These are phyloP conservation scores for Drosophila testacea DNA, from an alignment of 2,888 invertebrate genomes.

Conservation along the genomic window DNA sequence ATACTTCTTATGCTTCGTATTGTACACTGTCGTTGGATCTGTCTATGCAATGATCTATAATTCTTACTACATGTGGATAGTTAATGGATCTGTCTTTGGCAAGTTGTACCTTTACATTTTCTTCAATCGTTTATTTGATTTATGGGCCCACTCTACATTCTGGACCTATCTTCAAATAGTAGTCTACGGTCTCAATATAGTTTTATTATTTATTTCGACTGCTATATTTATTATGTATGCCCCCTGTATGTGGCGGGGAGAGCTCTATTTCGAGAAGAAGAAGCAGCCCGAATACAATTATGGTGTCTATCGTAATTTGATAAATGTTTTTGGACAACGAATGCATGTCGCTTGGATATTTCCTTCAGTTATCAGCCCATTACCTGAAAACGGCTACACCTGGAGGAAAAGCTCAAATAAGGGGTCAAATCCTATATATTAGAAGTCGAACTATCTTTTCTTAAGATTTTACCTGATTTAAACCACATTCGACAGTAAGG, in stretches of 20 bases:
- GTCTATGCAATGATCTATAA: conserved; percentile 90
- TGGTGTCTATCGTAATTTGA: conserved; percentile 90
- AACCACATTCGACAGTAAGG: too few species aligned
- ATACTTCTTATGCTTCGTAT: conserved; percentile 92
- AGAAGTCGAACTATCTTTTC: too few species aligned
- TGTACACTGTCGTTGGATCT: conserved; percentile 90
- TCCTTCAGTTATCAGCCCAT: conserved; percentile 88
- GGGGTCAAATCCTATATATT: neutral
- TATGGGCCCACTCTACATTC: neutral
- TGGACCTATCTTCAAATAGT: conserved; percentile 88
- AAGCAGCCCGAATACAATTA: conserved; percentile 87
- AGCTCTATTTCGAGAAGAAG: conserved; percentile 87
- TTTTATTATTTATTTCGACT: conserved; percentile 59
- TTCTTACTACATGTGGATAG: conserved; percentile 87
- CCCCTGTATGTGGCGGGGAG: conserved; percentile 89
- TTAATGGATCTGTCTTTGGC: conserved; percentile 57
- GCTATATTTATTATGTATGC: conserved; percentile 89
- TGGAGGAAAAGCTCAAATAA: neutral
- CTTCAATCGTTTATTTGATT: conserved; percentile 75
- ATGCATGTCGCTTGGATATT: conserved; percentile 93
- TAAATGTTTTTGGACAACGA: conserved; percentile 90
- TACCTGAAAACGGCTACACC: conserved; percentile 10
- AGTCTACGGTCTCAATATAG: conserved; percentile 89
- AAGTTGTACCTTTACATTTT: conserved; percentile 50
- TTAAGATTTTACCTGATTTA: too few species aligned